Base-by-base conservation (phyloP, 2,888 invertebrate species). In the Mycalesis mineus region DNA sequence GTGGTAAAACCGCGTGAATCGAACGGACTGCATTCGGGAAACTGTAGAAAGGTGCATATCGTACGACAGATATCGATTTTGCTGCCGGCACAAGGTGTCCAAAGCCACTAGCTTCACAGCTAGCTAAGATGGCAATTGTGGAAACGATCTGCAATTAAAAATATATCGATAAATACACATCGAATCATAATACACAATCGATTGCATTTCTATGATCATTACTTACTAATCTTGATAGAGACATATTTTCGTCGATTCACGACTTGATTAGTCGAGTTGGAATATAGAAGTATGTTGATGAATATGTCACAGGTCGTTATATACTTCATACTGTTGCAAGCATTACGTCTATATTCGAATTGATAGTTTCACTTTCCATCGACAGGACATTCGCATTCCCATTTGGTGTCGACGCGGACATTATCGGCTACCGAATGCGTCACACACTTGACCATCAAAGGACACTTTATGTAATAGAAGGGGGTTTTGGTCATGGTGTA, bases 261-360 rank as follows among this genome's bases (percentile, higher is more conserved):
- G 80, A 84, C 84, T 80, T 77, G 80, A 77, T 80, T 69, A 81
- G 79, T 77, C 81, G 77, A 77, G 73, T 74, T 68, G 75, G 77
- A 77, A 79, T 71, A 73, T 70, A 71, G 74, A 72, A 81, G 77
- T 88, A 87, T 84, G 71, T 74, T 73, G 75, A 80, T 75, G 68
- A 69, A 79, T 80, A 70, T 80, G 76, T 77, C 77, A 84, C 80
- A 72, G 69, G 79, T 77, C 76, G 73, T 87, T 89, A 87, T 89
- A 89, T 89, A 89, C 84, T 86, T 85, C 84, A 85, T 75, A 84
- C 80, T 88, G 87, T 86, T 88, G 88, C 88, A 88, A 87, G 82
- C 78, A 77, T 83, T 80, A 80, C 82, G 80, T 77, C 76, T 81
- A 75, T 78, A 76, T 81, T 71, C 65, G 78, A 80, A 73, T 72